Evolutionary conservation across 2,113 vertebrate species (phyloP).

Genomic region (Neogobius melanostomus): DNA sequence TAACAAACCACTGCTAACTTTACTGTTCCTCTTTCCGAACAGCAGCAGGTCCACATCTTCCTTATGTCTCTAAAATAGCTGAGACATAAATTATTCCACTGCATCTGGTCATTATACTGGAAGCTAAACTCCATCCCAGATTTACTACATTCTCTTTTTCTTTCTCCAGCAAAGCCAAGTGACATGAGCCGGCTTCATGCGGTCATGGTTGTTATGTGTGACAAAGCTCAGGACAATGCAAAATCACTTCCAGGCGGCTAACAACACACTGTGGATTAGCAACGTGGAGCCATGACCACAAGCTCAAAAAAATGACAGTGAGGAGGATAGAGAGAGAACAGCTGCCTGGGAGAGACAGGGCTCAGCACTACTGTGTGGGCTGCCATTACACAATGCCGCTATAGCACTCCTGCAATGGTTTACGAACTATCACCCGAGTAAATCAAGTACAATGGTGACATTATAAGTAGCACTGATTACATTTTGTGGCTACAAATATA

Average conservation of each 20-base stretch:
- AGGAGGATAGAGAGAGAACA: neutral
- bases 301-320: conserved; percentile 21
- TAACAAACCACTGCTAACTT: conserved; percentile 24
- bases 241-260: conserved; percentile 49
- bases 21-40: conserved; percentile 17
- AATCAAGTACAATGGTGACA: no score
- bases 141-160: conserved; percentile 26
- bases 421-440: conserved; percentile 21
- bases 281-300: conserved; percentile 29
- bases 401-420: neutral
- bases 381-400: conserved; percentile 33
- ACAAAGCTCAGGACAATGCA: conserved; percentile 33
- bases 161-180: conserved; percentile 21
- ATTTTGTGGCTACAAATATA: no score
- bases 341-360: neutral
- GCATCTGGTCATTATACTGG: conserved; percentile 38
- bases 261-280: conserved; percentile 35
- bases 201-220: conserved; percentile 40
- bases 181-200: conserved; percentile 33
- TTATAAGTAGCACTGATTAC: no score
- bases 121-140: neutral
- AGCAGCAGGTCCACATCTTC: conserved; percentile 31
- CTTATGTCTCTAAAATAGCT: conserved; percentile 15
- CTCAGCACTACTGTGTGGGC: conserved; percentile 5
- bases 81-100: conserved; percentile 7